Percentiles rank a stretch among this genome's conserved stretches.
These are phyloP conservation scores for Ptilonorhynchus violaceus DNA, from an alignment of 2,113 vertebrate species.

Conservation along the genomic window DNA sequence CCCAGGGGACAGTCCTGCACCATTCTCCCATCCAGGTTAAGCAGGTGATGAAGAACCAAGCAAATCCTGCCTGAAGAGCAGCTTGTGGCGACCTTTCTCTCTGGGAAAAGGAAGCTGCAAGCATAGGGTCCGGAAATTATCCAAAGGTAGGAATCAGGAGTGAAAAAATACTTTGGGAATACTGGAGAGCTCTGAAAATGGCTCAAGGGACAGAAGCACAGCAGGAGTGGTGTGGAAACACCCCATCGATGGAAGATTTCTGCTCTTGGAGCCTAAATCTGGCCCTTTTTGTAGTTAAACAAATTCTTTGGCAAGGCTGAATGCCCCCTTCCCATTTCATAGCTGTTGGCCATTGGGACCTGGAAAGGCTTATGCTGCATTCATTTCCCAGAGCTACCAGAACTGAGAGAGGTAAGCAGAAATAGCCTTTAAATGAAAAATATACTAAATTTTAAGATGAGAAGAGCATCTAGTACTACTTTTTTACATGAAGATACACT, in stretches of 20 bases:
- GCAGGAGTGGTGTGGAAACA: background rate
- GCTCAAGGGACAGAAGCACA: background rate
- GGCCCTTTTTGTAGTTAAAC: background rate
- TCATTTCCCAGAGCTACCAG: background rate
- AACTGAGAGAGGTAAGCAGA: background rate
- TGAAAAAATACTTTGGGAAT: background rate
- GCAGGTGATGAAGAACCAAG: background rate
- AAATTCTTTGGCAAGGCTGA: background rate
- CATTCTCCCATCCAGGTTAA: accelerated
- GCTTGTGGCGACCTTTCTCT: background rate
- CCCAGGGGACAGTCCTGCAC: background rate
- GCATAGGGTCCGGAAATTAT: background rate
- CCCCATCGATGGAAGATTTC: background rate
- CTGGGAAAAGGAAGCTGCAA: background rate
- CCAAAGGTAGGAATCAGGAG: background rate
- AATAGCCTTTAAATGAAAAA: background rate
- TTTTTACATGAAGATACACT: background rate
- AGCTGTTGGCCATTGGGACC: background rate
- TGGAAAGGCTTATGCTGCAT: background rate
- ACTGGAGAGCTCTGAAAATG: background rate
- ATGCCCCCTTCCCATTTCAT: background rate
- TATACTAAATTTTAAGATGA: background rate
- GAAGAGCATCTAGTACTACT: background rate
- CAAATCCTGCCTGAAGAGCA: background rate
- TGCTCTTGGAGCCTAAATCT: background rate